phyloP scores from a whole-genome alignment of 2,888 invertebrate species.

The Catocala fraxini region DNA sequence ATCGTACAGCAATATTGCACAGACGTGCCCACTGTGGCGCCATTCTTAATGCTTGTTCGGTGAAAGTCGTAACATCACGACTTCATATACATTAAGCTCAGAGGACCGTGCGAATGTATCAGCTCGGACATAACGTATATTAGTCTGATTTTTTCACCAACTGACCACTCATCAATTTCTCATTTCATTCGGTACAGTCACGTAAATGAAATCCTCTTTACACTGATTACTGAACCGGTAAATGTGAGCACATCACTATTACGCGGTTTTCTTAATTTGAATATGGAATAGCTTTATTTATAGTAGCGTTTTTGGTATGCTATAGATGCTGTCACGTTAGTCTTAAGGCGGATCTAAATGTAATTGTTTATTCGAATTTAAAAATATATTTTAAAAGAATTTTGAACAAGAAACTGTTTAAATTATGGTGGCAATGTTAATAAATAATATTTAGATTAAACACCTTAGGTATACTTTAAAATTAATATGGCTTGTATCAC shows the following conservation, averaged over 20 bases:
- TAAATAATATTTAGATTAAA: too few relatives aligned
- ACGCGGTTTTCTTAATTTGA: conserved; percentile 17
- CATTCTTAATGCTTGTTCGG: conserved; percentile 78
- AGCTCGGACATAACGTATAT: conserved; percentile 62
- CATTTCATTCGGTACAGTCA: conserved; percentile 67
- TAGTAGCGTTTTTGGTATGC: neutral
- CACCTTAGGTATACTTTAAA: too few relatives aligned
- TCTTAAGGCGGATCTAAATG: too few relatives aligned
- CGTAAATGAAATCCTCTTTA: conserved; percentile 44
- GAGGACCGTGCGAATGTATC: conserved; percentile 79
- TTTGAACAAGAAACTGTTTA: too few relatives aligned
- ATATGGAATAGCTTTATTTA: neutral
- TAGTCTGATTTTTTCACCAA: conserved; percentile 65
- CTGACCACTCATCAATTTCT: conserved; percentile 78
- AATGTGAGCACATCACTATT: conserved; percentile 45
- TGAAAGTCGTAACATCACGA: conserved; percentile 84
- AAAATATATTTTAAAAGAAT: too few relatives aligned
- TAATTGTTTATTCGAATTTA: too few relatives aligned
- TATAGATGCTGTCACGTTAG: neutral
- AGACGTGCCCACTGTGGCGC: conserved; percentile 56
- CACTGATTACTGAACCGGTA: conserved; percentile 51
- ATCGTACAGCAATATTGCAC: conserved; percentile 54
- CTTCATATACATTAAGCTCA: conserved; percentile 81
- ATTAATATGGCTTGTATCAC: too few relatives aligned
- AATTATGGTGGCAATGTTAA: too few relatives aligned